phyloP scores from a whole-genome alignment of 92 coral and sea anemone species.

The Anthopleura xanthogrammica region DNA sequence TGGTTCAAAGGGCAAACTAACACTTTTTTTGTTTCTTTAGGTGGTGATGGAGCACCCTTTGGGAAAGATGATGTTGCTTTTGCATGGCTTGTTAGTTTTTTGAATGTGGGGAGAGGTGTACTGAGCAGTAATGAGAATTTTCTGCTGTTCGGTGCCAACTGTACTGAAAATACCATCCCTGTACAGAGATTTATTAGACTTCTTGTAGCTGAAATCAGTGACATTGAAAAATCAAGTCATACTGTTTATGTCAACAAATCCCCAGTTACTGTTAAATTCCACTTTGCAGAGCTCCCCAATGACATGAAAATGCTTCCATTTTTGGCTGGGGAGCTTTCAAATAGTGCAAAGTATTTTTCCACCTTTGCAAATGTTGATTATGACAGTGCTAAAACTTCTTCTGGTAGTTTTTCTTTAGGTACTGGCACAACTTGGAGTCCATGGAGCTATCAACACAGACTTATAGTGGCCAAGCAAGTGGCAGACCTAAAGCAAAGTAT shows the following conservation, averaged over 20 bases:
- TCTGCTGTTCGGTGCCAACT: constrained; percentile 55
- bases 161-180: constrained; percentile 51
- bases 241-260: constrained; percentile 23
- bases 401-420: constrained; percentile 44
- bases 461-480: no score
- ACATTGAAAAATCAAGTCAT: constrained; percentile 33
- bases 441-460: no score
- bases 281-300: constrained; percentile 48
- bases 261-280: constrained; percentile 30
- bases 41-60: constrained; percentile 67
- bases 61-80: constrained; percentile 58
- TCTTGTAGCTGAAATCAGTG: constrained; percentile 33
- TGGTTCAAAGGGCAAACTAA: constrained; percentile 45
- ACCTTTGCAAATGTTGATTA: constrained; percentile 53
- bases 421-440: no score
- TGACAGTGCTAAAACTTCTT: constrained; percentile 14
- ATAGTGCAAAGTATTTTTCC: constrained; percentile 55
- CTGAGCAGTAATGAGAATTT: constrained; percentile 47
- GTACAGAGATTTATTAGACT: constrained; percentile 37
- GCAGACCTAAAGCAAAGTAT: no score
- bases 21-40: constrained; percentile 52
- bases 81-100: constrained; percentile 59
- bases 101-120: constrained; percentile 43
- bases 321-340: constrained; percentile 46
- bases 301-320: constrained; percentile 69